These are phyloP conservation scores for Drosophila arizonae DNA, from an alignment of 1,140 invertebrate genomes.

Conservation along the genomic window DNA sequence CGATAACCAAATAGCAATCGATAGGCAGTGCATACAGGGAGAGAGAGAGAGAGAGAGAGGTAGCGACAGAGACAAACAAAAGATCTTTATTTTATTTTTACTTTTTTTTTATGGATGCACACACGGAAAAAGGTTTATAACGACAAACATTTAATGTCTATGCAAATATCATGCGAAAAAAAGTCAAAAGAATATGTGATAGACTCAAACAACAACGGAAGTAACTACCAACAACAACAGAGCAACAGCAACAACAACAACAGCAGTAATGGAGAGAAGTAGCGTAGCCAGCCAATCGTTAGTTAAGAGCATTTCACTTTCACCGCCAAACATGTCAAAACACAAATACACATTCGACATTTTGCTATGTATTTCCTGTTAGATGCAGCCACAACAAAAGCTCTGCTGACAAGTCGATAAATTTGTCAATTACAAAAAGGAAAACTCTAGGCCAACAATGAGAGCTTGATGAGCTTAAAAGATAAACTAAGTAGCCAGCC, in stretches of 20 bases:
- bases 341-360: constrained; percentile 76
- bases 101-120: constrained; percentile 39
- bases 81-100: neutral
- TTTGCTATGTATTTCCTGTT: constrained; percentile 75
- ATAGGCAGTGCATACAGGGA: constrained; percentile 16
- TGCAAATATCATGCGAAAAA: constrained; percentile 52
- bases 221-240: constrained; percentile 25
- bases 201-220: constrained; percentile 60
- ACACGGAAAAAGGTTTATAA: constrained; percentile 8
- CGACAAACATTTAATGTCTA: constrained; percentile 26
- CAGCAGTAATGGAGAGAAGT: neutral
- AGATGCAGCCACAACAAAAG: constrained; percentile 59
- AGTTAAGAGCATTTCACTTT: constrained; percentile 71
- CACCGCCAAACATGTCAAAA: constrained; percentile 81
- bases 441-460: constrained; percentile 31
- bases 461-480: constrained; percentile 73
- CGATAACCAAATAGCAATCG: constrained; percentile 22
- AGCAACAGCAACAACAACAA: neutral
- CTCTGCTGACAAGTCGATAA: constrained; percentile 61
- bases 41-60: no score
- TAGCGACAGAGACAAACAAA: constrained; percentile 4
- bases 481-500: constrained; percentile 60
- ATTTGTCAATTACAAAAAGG: constrained; percentile 58
- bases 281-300: neutral
- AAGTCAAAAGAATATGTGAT: constrained; percentile 51